Percentiles rank a stretch among this genome's conserved stretches.
phyloP scores from a whole-genome alignment of 2,113 vertebrate species.

The Neolamprologus sp. region DNA sequence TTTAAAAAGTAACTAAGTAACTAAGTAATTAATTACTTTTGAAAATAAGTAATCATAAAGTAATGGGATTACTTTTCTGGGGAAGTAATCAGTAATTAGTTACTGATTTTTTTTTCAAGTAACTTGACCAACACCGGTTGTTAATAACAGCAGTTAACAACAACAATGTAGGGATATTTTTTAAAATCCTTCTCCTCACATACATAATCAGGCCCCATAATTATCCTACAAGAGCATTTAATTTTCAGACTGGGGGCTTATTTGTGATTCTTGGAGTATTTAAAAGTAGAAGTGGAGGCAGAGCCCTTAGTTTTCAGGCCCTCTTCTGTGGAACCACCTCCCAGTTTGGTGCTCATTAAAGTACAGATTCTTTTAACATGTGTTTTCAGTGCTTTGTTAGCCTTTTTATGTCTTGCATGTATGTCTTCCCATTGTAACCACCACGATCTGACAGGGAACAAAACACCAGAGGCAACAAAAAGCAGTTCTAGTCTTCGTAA shows the following conservation, averaged over 20 bases:
- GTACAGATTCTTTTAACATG: not conserved
- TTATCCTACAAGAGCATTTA: not conserved
- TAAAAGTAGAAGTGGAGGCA: not conserved
- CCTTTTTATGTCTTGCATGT: not conserved
- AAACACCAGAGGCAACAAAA: not conserved
- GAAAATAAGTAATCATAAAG: too few species aligned
- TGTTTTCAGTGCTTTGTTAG: not conserved
- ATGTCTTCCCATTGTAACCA: fast-evolving
- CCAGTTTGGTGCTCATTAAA: not conserved
- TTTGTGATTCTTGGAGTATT: not conserved
- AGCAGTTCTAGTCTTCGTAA: not conserved
- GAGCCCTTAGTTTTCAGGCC: not conserved
- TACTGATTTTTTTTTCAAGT: too few species aligned
- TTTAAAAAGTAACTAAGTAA: too few species aligned
- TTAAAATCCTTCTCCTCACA: not conserved
- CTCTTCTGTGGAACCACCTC: not conserved
- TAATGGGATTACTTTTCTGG: too few species aligned
- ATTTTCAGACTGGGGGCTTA: fast-evolving
- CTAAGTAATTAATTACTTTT: too few species aligned
- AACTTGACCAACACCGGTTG: too few species aligned
- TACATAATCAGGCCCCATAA: not conserved
- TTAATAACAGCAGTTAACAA: not conserved
- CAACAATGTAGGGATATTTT: not conserved
- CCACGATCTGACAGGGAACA: not conserved
- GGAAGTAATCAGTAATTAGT: too few species aligned